Evolutionary conservation across 30 jellyfish, hydroid and myxozoan species (phyloP).

Genomic region (Turritopsis rubra): DNA sequence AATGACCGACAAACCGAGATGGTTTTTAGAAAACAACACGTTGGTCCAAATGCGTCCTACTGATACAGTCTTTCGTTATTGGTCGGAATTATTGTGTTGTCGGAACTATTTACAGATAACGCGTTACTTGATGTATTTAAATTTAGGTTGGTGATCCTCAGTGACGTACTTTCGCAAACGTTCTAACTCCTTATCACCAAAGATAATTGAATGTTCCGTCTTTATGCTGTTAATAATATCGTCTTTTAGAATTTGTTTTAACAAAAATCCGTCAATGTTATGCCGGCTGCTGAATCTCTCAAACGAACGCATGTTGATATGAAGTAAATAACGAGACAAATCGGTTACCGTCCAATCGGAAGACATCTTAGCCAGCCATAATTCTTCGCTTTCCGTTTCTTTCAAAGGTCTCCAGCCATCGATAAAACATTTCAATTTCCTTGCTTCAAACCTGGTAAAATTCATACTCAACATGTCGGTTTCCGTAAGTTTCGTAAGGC

Average conservation of each 20-base stretch:
- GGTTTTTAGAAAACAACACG: not conserved
- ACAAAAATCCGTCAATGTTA: constrained; percentile 22
- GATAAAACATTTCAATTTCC: constrained; percentile 16
- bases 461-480: constrained; percentile 11
- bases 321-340: constrained; percentile 19
- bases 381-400: not conserved
- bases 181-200: constrained; percentile 10
- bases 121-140: constrained; percentile 6
- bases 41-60: not conserved
- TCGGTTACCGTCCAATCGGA: constrained; percentile 23
- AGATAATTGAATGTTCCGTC: constrained; percentile 13
- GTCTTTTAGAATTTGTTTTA: constrained; percentile 16
- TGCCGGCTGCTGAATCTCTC: constrained; percentile 14
- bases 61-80: not conserved
- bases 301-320: constrained; percentile 29
- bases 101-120: not conserved
- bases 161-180: constrained; percentile 4
- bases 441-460: constrained; percentile 24
- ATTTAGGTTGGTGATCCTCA: constrained; percentile 21
- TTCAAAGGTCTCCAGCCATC: constrained; percentile 34
- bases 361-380: constrained; percentile 26
- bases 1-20: not conserved
- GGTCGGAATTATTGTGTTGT: not conserved
- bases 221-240: constrained; percentile 10
- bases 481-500: constrained; percentile 14